phyloP scores from a whole-genome alignment of 30 jellyfish, hydroid and myxozoan genomes.

The Hydractinia echinata region DNA sequence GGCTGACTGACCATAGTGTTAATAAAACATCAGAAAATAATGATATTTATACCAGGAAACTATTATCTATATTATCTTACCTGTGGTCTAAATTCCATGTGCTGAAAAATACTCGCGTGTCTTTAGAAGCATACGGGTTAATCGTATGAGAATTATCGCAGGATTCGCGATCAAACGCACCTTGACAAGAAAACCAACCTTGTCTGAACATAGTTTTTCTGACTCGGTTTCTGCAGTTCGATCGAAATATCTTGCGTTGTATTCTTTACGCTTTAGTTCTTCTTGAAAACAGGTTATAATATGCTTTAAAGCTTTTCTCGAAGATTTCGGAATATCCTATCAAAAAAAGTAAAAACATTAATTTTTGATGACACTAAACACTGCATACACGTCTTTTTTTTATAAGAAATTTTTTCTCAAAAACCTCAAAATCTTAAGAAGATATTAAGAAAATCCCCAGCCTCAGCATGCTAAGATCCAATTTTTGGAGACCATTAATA shows the following conservation, averaged over 20 bases:
- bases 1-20: not conserved
- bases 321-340: not conserved
- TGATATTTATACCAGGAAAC: too few species aligned
- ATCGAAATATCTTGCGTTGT: slow-evolving; percentile 55
- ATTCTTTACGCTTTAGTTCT: slow-evolving; percentile 32
- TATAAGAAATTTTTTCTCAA: too few species aligned
- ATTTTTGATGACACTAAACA: not conserved
- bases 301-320: slow-evolving; percentile 15
- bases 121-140: slow-evolving; percentile 86
- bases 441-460: too few species aligned
- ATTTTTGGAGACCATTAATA: too few species aligned
- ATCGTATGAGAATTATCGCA: slow-evolving; percentile 57
- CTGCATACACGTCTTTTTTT: too few species aligned
- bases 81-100: slow-evolving; percentile 97
- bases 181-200: slow-evolving; percentile 89
- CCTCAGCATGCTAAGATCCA: too few species aligned
- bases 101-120: slow-evolving; percentile 69
- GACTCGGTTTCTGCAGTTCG: slow-evolving; percentile 44
- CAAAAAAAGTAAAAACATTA: not conserved
- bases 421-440: too few species aligned
- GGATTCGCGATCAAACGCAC: slow-evolving; percentile 40
- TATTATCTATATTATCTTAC: slow-evolving; percentile 21
- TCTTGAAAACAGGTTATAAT: slow-evolving; percentile 29
- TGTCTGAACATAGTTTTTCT: slow-evolving; percentile 43
- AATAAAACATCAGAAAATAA: not conserved